phyloP scores from a whole-genome alignment of 64 coral and sea anemone species.

The Hydrozoanthus tunicans region DNA sequence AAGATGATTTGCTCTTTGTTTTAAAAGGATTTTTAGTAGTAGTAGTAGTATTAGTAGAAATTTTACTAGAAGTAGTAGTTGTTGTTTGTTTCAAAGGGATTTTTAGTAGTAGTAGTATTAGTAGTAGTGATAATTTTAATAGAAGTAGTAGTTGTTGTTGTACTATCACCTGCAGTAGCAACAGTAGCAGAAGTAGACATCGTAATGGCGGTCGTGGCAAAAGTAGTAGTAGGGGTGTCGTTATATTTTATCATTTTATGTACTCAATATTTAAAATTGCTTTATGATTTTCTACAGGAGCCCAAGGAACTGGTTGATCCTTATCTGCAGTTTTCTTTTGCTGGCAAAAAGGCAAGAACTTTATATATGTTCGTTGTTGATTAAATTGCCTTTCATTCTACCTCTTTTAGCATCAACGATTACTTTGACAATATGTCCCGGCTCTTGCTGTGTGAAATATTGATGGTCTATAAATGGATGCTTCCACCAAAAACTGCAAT shows the following conservation, averaged over 20 bases:
- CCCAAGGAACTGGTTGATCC: slow-evolving; percentile 92
- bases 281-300: slow-evolving; percentile 37
- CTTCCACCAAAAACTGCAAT: too few relatives aligned
- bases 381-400: too few relatives aligned
- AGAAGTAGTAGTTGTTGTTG: not conserved
- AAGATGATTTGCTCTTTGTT: too few relatives aligned
- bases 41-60: not conserved
- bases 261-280: not conserved
- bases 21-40: not conserved
- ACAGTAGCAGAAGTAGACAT: not conserved
- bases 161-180: not conserved
- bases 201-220: not conserved
- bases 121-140: not conserved
- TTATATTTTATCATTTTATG: not conserved
- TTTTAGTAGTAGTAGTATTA: not conserved
- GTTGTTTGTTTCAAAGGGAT: too few relatives aligned
- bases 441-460: too few relatives aligned
- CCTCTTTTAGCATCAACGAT: too few relatives aligned
- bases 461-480: too few relatives aligned
- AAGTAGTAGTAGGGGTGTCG: not conserved
- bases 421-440: not conserved
- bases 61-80: not conserved
- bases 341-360: slow-evolving; percentile 84
- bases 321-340: slow-evolving; percentile 75
- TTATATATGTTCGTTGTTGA: too few relatives aligned